Evolutionary conservation across 2,113 vertebrate genomes (phyloP).

Genomic region (Scophthalmus maximus): DNA sequence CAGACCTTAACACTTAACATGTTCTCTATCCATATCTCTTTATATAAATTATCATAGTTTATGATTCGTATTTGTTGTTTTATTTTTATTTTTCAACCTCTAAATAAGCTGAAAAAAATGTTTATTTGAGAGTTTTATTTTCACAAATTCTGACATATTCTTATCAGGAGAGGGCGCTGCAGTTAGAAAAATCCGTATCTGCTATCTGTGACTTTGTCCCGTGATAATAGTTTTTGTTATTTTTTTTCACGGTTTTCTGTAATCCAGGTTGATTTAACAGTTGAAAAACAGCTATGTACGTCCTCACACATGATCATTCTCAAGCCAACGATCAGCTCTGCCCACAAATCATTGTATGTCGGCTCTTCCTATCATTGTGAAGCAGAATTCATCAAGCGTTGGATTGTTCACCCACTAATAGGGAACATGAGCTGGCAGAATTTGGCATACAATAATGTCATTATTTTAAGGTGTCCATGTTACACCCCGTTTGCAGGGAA

Average conservation of each 20-base stretch:
- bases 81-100: background rate
- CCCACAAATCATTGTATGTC: no score
- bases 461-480: background rate
- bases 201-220: background rate
- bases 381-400: no score
- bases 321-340: no score
- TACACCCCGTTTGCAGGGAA: background rate
- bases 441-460: no score
- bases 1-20: background rate
- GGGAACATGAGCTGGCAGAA: no score
- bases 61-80: background rate
- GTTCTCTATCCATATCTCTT: no score
- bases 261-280: no score
- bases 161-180: slow-evolving; percentile 36
- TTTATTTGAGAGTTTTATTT: background rate
- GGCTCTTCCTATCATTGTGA: no score
- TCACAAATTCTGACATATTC: background rate
- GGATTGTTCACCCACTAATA: no score
- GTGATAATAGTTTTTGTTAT: background rate
- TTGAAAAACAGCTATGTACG: no score
- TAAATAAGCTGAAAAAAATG: background rate
- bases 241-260: background rate
- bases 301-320: no score
- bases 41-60: no score
- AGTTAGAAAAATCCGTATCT: slow-evolving; percentile 2